Evolutionary conservation across 2,888 invertebrate species (phyloP), one percentile per base, ranked within the genome.

Genomic region (Danaus chrysippus): DNA sequence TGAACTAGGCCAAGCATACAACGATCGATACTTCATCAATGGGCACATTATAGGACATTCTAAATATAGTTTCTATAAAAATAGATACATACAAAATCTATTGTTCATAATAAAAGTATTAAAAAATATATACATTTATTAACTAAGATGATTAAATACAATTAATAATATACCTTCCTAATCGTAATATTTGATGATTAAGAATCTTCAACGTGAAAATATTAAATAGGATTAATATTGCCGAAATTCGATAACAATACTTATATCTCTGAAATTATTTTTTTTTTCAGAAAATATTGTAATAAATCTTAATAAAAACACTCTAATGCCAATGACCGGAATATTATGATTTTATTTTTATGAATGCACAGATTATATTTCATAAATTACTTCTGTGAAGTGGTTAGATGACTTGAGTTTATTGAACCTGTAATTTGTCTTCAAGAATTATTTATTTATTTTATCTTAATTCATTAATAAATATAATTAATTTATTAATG

Each of bases 21-120:
- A 61, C 76, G 74, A 87, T 89, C 88, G 83, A 87, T 87, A 75
- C 66, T 76, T 79, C 87, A 79, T 87, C 88, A 87, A 87, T 87
- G 85, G 13, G 53, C 59, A 59, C 59, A 64, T 62, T 59, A 56
- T 58, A 56, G 59, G 53, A 59, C 13, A 46, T n/a, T 41, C 58
- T 59, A 70, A 75, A 76, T 73, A 74, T 69, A 75, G 72, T 65
- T 65, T 58, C 65, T 59, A 82, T 84, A 84, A 77, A 81, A 83
- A 86, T 86, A 86, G 79, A 77, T 64, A 70, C 42, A 8, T 34
- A 8, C 6, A 5, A 34, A 34, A 34, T 34, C 3, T 34, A 34
- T 34, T 34, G 23, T 2, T 34, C 23, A 34, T 6, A 34, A 34
- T 34, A 34, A 34, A 34, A 34, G 23, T 34, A 34, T 34, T 3